Evolutionary conservation across 2,113 vertebrate genomes (phyloP).

Genomic region (Eolophus roseicapilla): DNA sequence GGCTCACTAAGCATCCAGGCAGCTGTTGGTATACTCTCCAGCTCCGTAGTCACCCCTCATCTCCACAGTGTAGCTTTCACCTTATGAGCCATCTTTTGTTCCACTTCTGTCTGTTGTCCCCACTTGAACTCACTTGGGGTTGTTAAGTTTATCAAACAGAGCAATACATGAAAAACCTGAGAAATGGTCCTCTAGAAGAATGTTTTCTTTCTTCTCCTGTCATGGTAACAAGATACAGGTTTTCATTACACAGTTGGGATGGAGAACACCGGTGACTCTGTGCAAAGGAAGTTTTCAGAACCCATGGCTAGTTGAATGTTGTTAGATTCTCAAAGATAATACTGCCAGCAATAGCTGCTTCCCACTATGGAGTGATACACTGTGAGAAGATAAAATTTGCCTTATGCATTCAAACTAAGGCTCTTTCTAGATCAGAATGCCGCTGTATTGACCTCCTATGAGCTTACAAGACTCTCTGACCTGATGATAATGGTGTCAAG

Average conservation of each 20-base stretch:
- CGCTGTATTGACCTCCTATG: neutral
- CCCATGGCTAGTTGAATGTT: neutral
- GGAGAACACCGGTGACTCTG: neutral
- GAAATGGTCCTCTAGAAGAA: neutral
- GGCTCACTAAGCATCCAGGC: neutral
- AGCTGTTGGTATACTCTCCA: neutral
- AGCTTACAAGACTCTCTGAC: neutral
- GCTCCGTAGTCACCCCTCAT: neutral
- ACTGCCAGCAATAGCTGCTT: neutral
- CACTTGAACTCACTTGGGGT: neutral
- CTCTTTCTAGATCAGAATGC: neutral
- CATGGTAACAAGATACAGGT: neutral
- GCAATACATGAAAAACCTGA: neutral
- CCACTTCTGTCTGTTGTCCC: neutral
- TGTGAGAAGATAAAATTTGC: neutral
- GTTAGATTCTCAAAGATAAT: neutral
- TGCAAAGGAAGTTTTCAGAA: neutral
- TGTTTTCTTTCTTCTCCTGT: neutral
- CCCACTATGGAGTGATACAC: neutral
- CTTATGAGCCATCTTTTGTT: neutral
- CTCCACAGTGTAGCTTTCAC: neutral
- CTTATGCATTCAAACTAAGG: neutral
- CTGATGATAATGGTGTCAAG: neutral
- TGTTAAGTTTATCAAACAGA: neutral
- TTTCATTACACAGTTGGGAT: neutral